Base-by-base conservation (phyloP, 2,797 vertebrate genomes). In the Epinephelus coioides region DNA sequence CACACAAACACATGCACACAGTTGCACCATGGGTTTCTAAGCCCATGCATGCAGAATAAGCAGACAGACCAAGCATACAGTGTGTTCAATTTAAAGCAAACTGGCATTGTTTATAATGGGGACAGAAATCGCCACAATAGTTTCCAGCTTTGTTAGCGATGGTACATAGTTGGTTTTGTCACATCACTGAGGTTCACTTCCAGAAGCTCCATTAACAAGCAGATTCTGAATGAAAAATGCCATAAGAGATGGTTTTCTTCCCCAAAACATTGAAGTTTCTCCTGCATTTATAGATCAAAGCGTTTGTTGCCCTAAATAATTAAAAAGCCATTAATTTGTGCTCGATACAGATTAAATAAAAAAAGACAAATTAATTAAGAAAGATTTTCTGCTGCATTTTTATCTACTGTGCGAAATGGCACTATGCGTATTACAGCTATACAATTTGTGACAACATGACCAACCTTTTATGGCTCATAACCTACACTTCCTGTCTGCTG, bases 1-100 rank as follows among this genome's bases (percentile, higher is more conserved):
- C 47, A 67, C 34, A 67, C 69, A 78, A 25, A 65, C 21, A 54
- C 67, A 70, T 49, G 47, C 46, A 73, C 30, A 63, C 19, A 72
- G 23, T 23, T 46, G 47, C 69, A 62, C 44, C 51, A 2, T 53
- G 12, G 51, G 51, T 78, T 79, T 75, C 50, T 62, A 47, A 79
- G 50, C 51, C 27, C 15, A 56, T 77, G 64, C 15, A 56, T 75
- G 61, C 64, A 68, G 73, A 79, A 88, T 72, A 49, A 81, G 64
- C 61, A 82, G 72, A 65, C 61, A 55, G 63, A 76, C n/a, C 23
- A 46, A 66, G 27, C 21, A 57, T 5, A 69, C 53, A 51, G 17
- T 46, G 73, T 55, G 40, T 62, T 59, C 21, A 73, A 47, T 47
- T 46, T 66, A 25, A 75, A 73, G 38, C 54, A 49, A 85, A 63